Conservation (phyloP, 2,113 vertebrate species). For the Oncorhynchus masou region DNA sequence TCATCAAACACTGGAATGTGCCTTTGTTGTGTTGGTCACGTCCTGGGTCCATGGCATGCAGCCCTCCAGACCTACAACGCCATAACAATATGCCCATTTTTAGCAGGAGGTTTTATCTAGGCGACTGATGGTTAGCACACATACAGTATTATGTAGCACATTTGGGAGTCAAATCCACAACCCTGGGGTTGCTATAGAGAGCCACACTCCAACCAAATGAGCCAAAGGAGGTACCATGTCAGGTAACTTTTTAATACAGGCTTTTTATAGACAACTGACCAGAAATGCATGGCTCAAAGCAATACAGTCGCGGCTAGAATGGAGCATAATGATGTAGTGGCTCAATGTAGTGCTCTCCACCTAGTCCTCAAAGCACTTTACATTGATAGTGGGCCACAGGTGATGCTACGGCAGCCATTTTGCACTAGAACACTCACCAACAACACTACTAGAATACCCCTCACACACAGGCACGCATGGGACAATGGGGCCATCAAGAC, state of each 20-base stretch:
- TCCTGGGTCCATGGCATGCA: neutral
- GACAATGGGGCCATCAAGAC: neutral
- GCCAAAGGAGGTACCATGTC: neutral
- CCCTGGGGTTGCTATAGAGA: neutral
- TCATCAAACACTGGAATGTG: conserved; percentile 16
- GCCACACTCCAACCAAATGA: neutral
- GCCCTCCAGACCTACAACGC: neutral
- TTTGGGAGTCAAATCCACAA: neutral
- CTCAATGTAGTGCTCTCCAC: no score
- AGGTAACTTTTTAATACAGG: neutral
- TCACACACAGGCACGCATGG: no score
- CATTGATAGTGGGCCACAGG: neutral
- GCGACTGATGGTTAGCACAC: neutral
- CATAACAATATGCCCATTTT: neutral
- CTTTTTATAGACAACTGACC: no score
- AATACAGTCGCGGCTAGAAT: no score
- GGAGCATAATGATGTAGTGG: no score
- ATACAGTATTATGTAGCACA: neutral
- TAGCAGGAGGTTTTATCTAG: no score
- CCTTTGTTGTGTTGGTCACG: neutral
- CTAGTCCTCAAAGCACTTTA: no score
- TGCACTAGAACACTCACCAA: neutral
- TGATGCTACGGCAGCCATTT: neutral
- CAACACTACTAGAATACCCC: neutral
- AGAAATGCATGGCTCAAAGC: no score